These are phyloP conservation scores for Progne subis DNA, from an alignment of 2,113 vertebrate genomes.

Conservation along the genomic window DNA sequence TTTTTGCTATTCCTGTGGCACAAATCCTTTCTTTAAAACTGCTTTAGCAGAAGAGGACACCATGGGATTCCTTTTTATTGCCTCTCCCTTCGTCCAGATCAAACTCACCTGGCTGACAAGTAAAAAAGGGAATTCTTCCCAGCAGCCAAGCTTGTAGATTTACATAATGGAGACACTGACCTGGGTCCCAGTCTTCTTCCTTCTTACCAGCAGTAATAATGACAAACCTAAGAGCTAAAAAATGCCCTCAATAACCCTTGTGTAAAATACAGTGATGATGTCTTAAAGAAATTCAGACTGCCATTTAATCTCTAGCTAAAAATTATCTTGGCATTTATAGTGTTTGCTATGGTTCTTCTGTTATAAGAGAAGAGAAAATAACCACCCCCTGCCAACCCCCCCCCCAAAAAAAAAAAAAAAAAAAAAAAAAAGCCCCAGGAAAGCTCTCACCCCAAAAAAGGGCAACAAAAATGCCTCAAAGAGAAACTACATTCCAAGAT, in stretches of 20 bases:
- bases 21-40: neutral
- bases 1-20: neutral
- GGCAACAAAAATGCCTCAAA: neutral
- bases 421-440: neutral
- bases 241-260: neutral
- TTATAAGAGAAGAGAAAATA: neutral
- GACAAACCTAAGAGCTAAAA: neutral
- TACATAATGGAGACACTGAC: neutral
- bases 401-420: no score
- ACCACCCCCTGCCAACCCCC: accelerated
- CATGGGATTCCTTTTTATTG: neutral
- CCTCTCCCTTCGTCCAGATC: neutral
- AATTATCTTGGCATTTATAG: neutral
- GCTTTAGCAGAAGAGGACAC: neutral
- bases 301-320: neutral
- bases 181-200: neutral
- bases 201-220: neutral
- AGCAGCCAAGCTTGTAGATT: neutral
- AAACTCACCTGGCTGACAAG: neutral
- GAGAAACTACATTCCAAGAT: neutral
- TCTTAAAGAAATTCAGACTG: neutral
- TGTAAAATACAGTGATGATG: neutral
- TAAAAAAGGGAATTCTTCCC: neutral
- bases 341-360: neutral
- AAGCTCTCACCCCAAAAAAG: neutral